These are phyloP conservation scores for Trichomycterus rosablanca DNA, from an alignment of 2,113 vertebrate species.

Conservation along the genomic window DNA sequence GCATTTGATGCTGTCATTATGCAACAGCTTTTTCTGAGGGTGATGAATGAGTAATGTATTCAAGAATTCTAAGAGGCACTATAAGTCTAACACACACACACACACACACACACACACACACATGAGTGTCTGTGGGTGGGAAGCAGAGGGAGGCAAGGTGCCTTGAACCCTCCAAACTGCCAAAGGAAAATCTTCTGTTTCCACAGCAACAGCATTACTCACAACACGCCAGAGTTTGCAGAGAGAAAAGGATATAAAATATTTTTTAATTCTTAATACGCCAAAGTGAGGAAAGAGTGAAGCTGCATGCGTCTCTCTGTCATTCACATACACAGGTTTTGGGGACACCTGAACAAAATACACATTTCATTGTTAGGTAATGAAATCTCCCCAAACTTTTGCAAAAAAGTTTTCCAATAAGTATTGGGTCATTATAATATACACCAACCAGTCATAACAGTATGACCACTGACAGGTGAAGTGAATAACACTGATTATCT, in stretches of 20 bases:
- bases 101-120: slow-evolving; percentile 22
- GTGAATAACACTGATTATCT: too few relatives aligned
- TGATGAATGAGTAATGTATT: slow-evolving; percentile 46
- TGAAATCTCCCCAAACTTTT: too few relatives aligned
- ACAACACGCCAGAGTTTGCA: slow-evolving; percentile 39
- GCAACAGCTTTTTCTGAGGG: slow-evolving; percentile 36
- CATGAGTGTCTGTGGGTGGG: slow-evolving; percentile 43
- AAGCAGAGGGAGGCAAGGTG: slow-evolving; percentile 34
- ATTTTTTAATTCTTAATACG: slow-evolving; percentile 38
- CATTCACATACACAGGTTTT: too few relatives aligned
- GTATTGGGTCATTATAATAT: too few relatives aligned
- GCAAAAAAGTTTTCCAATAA: too few relatives aligned
- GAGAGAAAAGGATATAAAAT: slow-evolving; percentile 31
- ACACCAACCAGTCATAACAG: too few relatives aligned
- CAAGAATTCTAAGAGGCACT: slow-evolving; percentile 25
- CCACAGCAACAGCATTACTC: slow-evolving; percentile 49
- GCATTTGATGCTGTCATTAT: slow-evolving; percentile 23
- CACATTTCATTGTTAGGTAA: too few relatives aligned
- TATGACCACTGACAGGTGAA: too few relatives aligned
- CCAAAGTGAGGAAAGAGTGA: too few relatives aligned
- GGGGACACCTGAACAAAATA: not conserved
- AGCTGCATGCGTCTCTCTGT: too few relatives aligned
- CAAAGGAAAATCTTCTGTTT: slow-evolving; percentile 49
- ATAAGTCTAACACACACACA: slow-evolving; percentile 17
- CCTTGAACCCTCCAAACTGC: slow-evolving; percentile 45